A percentile compares a stretch with the other conserved stretches of the same genome.
Conservation (phyloP, 1,140 invertebrate species). For the Danaus plexippus region DNA sequence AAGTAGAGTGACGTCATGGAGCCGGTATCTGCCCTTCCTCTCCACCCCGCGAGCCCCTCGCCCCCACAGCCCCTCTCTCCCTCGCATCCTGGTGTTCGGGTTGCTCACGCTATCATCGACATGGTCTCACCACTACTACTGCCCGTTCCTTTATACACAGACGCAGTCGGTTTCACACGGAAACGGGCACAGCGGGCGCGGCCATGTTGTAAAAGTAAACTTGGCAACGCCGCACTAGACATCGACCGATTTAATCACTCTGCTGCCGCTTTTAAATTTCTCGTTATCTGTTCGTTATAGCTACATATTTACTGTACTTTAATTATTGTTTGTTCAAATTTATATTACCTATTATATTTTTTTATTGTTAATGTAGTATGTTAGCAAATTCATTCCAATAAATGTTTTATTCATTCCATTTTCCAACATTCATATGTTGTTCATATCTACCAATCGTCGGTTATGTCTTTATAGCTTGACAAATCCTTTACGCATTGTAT, state of each 20-base stretch:
- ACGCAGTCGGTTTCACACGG: conserved; percentile 66
- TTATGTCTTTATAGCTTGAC: too few relatives aligned
- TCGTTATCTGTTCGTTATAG: conserved; percentile 27
- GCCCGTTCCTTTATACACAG: conserved; percentile 45
- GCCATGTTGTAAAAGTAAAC: conserved; percentile 68
- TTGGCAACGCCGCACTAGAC: conserved; percentile 70
- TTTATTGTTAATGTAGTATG: too few relatives aligned
- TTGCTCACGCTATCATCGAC: conserved; percentile 42
- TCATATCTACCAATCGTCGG: background rate
- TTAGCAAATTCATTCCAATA: too few relatives aligned
- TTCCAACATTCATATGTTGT: conserved; percentile 1
- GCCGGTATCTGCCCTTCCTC: conserved; percentile 56
- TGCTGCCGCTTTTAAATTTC: conserved; percentile 28
- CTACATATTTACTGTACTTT: too few relatives aligned
- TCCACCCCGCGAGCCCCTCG: conserved; percentile 12
- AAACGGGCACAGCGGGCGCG: conserved; percentile 62
- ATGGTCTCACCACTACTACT: conserved; percentile 46
- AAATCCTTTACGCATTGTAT: too few relatives aligned
- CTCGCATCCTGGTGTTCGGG: conserved; percentile 42
- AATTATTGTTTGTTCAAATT: background rate
- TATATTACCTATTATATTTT: background rate
- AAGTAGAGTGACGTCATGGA: conserved; percentile 62
- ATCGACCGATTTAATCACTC: conserved; percentile 62
- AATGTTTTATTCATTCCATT: too few relatives aligned
- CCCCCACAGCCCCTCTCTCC: conserved; percentile 15